Evolutionary conservation across 2,888 invertebrate genomes (phyloP), one percentile per base, ranked within the genome.

Genomic region (Cosmorhoe ocellata): DNA sequence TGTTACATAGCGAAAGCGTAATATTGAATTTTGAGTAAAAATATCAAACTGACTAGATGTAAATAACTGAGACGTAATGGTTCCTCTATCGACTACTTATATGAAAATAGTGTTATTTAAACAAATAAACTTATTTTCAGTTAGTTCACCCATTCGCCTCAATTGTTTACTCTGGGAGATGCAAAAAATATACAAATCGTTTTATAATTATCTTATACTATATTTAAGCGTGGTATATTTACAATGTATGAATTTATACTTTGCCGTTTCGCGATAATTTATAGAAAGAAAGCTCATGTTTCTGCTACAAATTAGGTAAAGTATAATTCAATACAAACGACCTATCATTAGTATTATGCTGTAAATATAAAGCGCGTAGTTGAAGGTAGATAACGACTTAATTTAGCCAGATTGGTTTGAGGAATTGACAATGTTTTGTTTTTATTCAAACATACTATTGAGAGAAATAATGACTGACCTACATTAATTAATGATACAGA

Each of bases 41-140:
- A 68, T 71, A 69, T 62, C 53, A 75, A 81, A 82, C 79, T 89
- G 88, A 89, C 88, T 89, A 89, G 88, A 84, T 75, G 82, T 81
- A 84, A 83, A 79, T 76, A 79, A 66, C 58, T 67, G 69, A 69
- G 73, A 75, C 75, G 44, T 39, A 49, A 56, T 37, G 39, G 41
- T n/a, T 13, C 18, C 40, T 40, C 8, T 42, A 33, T 18, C 4
- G 18, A 18, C 4, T 7, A 26, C 27, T 18, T n/a, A 38, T 37
- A 44, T 22, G 38, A 48, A 47, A 52, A 22, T 45, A 24, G n/a
- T n/a, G n/a, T n/a, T n/a, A n/a, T n/a, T n/a, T n/a, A n/a, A n/a
- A n/a, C 31, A 50, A 49, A n/a, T 31, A 32, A 34, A 10, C 28
- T 32, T 28, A 11, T 44, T 53, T 56, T 48, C 41, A 22, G 12